These are phyloP conservation scores for Tinea trinotella DNA, from an alignment of 2,888 invertebrate species.

Conservation along the genomic window DNA sequence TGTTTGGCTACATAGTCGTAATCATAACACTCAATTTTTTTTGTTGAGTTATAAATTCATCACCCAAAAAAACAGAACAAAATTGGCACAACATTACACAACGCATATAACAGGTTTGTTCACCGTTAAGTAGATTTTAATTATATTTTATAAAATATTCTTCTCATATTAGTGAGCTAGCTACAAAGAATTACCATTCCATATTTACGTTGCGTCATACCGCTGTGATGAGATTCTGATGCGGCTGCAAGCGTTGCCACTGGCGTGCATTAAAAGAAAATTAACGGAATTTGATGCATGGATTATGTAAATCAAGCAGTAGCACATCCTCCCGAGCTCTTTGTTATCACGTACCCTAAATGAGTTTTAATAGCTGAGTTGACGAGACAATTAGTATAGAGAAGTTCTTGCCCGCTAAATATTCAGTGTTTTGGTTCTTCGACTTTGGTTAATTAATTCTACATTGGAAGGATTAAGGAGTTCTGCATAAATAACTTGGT, in stretches of 20 bases:
- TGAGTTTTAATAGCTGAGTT: slow-evolving; percentile 26
- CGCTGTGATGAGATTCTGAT: slow-evolving; percentile 12
- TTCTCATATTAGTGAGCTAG: background rate
- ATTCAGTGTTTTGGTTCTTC: slow-evolving; percentile 37
- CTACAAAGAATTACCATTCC: background rate
- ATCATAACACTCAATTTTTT: too few relatives aligned
- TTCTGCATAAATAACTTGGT: slow-evolving; percentile 30
- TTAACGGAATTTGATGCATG: slow-evolving; percentile 66
- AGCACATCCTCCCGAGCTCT: slow-evolving; percentile 43
- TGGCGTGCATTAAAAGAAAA: slow-evolving; percentile 62
- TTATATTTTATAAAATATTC: background rate
- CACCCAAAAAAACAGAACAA: too few relatives aligned
- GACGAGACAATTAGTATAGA: slow-evolving; percentile 30
- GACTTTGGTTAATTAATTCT: slow-evolving; percentile 35
- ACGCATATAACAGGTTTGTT: too few relatives aligned
- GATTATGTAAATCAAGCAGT: slow-evolving; percentile 59
- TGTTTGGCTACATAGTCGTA: too few relatives aligned
- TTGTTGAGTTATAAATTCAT: too few relatives aligned
- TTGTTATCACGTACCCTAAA: slow-evolving; percentile 50
- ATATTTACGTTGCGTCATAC: slow-evolving; percentile 9
- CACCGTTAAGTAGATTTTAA: background rate
- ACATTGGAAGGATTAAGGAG: slow-evolving; percentile 30
- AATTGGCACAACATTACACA: too few relatives aligned
- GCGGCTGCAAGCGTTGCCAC: slow-evolving; percentile 30
- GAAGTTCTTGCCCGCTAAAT: slow-evolving; percentile 30